Conservation (phyloP, 2,888 invertebrate species). For the Drosophila kuntzei region DNA sequence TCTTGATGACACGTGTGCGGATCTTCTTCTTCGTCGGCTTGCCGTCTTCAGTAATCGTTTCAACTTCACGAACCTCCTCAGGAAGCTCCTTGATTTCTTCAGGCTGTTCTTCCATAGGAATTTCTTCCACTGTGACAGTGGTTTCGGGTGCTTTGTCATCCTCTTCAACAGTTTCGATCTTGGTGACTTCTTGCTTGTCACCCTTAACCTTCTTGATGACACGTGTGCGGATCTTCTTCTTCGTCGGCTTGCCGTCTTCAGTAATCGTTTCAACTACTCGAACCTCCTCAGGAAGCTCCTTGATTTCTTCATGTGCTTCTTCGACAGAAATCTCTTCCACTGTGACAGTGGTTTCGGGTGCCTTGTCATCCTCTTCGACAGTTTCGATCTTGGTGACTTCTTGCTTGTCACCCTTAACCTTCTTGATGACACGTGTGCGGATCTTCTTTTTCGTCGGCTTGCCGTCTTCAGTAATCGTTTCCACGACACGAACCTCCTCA, state of each 20-base stretch:
- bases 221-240: conserved; percentile 50
- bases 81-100: conserved; percentile 43
- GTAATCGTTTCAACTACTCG: conserved; percentile 37
- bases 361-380: conserved; percentile 45
- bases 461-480: conserved; percentile 42
- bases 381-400: conserved; percentile 52
- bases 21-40: conserved; percentile 47
- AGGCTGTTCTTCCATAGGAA: conserved; percentile 36
- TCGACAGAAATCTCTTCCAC: conserved; percentile 44
- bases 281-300: conserved; percentile 47
- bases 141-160: conserved; percentile 50
- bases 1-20: conserved; percentile 50
- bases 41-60: conserved; percentile 43
- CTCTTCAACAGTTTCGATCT: conserved; percentile 54
- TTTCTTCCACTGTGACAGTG: conserved; percentile 48
- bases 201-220: conserved; percentile 53
- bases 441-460: conserved; percentile 48
- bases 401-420: conserved; percentile 46
- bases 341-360: conserved; percentile 43
- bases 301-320: conserved; percentile 28
- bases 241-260: conserved; percentile 48
- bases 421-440: conserved; percentile 49
- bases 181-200: conserved; percentile 52
- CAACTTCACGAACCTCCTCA: conserved; percentile 48
- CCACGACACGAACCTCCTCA: conserved; percentile 44